phyloP scores from a whole-genome alignment of 2,797 vertebrate species.

The Anas bahamensis region DNA sequence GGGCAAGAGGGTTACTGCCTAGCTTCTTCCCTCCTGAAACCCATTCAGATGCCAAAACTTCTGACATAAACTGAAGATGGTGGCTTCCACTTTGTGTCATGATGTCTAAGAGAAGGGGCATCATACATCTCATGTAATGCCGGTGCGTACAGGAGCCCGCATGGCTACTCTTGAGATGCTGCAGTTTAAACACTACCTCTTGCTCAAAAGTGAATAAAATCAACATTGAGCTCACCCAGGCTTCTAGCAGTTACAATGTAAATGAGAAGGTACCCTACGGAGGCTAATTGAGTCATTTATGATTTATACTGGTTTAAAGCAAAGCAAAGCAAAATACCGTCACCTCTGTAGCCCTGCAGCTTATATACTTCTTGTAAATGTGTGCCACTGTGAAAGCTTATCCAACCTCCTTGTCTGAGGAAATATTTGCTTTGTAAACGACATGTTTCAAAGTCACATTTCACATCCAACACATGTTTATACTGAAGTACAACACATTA shows the following conservation, averaged over 20 bases:
- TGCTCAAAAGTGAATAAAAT: neutral
- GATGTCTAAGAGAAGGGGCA: neutral
- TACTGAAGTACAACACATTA: neutral
- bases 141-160: accelerated
- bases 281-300: neutral
- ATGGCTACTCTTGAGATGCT: neutral
- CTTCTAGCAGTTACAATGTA: neutral
- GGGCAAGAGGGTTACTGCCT: neutral
- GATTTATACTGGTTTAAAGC: neutral
- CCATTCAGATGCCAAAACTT: neutral
- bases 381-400: neutral
- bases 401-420: neutral
- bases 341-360: neutral
- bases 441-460: neutral
- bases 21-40: neutral
- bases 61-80: neutral
- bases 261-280: neutral
- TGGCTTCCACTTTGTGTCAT: neutral
- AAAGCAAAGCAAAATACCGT: neutral
- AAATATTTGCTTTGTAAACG: neutral
- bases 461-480: neutral
- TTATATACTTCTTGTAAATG: neutral
- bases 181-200: neutral
- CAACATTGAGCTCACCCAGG: neutral
- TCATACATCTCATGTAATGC: accelerated